A percentile compares a stretch with the other conserved stretches of the same genome.
Evolutionary conservation across 2,888 invertebrate genomes (phyloP).

Genomic region (Nematopogon swammerdamellus): DNA sequence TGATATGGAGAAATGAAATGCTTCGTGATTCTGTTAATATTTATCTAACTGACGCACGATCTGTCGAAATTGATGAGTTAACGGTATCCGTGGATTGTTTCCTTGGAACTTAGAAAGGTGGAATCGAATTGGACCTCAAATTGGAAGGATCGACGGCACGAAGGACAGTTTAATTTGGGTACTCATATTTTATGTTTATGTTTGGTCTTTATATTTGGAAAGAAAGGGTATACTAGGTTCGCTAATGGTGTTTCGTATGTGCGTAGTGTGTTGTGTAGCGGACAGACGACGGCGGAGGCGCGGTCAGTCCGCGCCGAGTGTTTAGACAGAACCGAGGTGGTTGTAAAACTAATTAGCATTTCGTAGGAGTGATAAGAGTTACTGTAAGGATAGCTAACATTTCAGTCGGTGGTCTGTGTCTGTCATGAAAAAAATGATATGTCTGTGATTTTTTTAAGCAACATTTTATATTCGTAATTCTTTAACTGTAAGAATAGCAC

Average conservation of each 20-base stretch:
- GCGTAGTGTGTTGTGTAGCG: not conserved
- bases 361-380: not conserved
- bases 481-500: slow-evolving; percentile 58
- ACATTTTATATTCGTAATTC: slow-evolving; percentile 49
- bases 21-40: too few species aligned
- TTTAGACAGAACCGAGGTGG: slow-evolving; percentile 38
- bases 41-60: too few species aligned
- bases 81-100: too few species aligned
- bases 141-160: too few species aligned
- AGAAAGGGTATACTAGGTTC: not conserved
- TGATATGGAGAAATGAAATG: too few species aligned
- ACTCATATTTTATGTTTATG: too few species aligned
- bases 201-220: not conserved
- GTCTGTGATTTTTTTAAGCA: slow-evolving; percentile 61
- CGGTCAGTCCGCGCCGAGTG: not conserved
- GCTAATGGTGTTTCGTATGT: not conserved
- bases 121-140: too few species aligned
- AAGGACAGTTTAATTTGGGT: too few species aligned
- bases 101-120: too few species aligned
- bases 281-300: too few species aligned
- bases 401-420: slow-evolving; percentile 52
- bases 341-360: slow-evolving; percentile 45
- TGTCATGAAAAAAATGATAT: slow-evolving; percentile 53
- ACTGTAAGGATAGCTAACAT: slow-evolving; percentile 46
- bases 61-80: too few species aligned